Base-by-base conservation (phyloP, 1,140 invertebrate species). In the Aphaenogaster floridana region DNA sequence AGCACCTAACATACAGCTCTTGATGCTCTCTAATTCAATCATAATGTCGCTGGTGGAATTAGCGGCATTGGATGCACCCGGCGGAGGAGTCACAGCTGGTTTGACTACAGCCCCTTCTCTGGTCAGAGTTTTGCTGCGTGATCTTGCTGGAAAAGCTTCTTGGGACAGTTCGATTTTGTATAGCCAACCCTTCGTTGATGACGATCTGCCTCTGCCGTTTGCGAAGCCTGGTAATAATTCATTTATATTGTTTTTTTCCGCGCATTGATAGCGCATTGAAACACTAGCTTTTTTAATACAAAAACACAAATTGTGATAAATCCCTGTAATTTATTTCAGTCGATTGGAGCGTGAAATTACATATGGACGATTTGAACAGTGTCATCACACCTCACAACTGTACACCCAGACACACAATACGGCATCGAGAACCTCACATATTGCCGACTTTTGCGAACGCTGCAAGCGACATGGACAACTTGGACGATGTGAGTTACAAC, bases 131-230 rank as follows among this genome's bases (percentile, higher is more conserved):
- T 96, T 99, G 13, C 95, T 99, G 68, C 96, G 99, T 48, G 99
- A 99, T 95, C 96, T 99, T n/a, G 97, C 98, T 68, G 99, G 99
- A n/a, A 99, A 99, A 95, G 98, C 98, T 71, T 99, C 98, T 89
- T 99, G 99, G 99, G 99, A 99, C 94, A 98, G 98, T 71, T 98
- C 98, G 0, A 97, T 99, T 64, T 95, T 99, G 0, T 98, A 98
- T 93, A 97, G 97, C 92, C 97, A 97, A 89, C 97, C 97, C 0
- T 92, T 74, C 11, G 42, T 85, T 6, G 94, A 94, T 36, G 91
- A 92, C 8, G 92, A 95, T 54, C 39, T 91, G 28, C 78, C 91
- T 21, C 28, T 91, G 34, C 78, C 92, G 50, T 86, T 88, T 90
- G 86, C 83, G 28, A 93, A 94, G 48, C 68, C 88, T 80, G 92